These are phyloP conservation scores for Phenacoccus solenopsis DNA, from an alignment of 1,140 invertebrate genomes.

Conservation along the genomic window DNA sequence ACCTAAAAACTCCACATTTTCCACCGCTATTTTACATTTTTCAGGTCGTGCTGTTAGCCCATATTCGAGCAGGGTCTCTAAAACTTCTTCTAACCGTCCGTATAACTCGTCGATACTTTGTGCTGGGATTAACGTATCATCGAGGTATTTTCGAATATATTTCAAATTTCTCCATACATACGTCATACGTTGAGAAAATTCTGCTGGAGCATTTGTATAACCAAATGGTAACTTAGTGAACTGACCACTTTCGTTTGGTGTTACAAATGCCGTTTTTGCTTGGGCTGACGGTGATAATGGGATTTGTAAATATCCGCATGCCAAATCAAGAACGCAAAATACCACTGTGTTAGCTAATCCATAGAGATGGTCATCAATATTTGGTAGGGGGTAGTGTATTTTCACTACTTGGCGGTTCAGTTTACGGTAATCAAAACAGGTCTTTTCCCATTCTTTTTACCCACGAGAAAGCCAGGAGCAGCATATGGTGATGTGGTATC, in stretches of 20 bases:
- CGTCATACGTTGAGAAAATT: constrained; percentile 18
- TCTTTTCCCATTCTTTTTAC: constrained; percentile 17
- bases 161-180: neutral
- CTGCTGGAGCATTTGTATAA: constrained; percentile 21
- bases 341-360: constrained; percentile 34
- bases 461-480: neutral
- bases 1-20: neutral
- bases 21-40: neutral
- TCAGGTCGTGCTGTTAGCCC: neutral
- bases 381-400: constrained; percentile 40
- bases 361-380: constrained; percentile 37
- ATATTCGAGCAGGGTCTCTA: neutral
- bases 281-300: constrained; percentile 26
- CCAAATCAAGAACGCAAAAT: constrained; percentile 38
- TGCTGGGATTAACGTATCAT: neutral
- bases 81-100: neutral
- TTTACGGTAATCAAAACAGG: constrained; percentile 31
- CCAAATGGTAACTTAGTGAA: constrained; percentile 26
- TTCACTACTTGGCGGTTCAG: constrained; percentile 33
- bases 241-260: constrained; percentile 20
- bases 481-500: constrained; percentile 15
- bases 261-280: constrained; percentile 29
- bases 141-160: neutral
- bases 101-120: neutral
- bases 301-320: constrained; percentile 35